Base-by-base conservation (phyloP, 2,113 vertebrate genomes). In the Xenopus tropicalis region DNA sequence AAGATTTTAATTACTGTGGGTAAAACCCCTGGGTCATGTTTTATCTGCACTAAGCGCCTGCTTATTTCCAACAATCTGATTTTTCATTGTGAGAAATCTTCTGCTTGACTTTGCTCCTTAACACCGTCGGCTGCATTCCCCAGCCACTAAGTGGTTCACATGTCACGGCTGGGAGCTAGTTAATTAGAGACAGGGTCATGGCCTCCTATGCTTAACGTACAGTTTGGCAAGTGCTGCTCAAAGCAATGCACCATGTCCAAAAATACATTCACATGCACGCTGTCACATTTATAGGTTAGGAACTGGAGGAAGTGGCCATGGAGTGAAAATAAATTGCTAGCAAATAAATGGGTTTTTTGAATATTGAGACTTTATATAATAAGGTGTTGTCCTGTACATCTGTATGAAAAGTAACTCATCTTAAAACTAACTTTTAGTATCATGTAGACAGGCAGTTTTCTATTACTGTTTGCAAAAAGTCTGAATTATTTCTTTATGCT, bases 181-280 rank as follows among this genome's bases (percentile, higher is more conserved):
- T 74, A 69, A 69, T 76, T 69, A 64, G 66, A 63, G 44, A 63
- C 25, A 63, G 48, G 73, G 73, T 76, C 73, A 76, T 25, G 66
- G 58, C 66, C 66, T 23, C 44, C 20, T 61, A 14, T 21, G 13
- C 44, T 62, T 16, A 62, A 37, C 20, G 24, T 54, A 63, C 19
- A 48, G 24, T 42, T 66, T 74, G 56, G 56, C 65, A 75, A 42
- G 57, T 43, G 51, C 37, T 68, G 20, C 44, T 23, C 11, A 67
- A 61, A 11, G 46, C 61, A 44, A 69, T 23, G 48, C 25, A 21
- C 57, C 23, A 22, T 13, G 14, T 63, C 14, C 58, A 29, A 23
- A 37, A 51, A 74, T 51, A 24, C n/a, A 19, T 61, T 14, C 65
- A 43, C n/a, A n/a, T 54, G 46, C 46, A 48, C 14, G 46, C 13